Percentiles rank a stretch among this genome's conserved stretches.
Evolutionary conservation across 1,140 invertebrate species (phyloP).

Genomic region (Aporrectodea caliginosa): DNA sequence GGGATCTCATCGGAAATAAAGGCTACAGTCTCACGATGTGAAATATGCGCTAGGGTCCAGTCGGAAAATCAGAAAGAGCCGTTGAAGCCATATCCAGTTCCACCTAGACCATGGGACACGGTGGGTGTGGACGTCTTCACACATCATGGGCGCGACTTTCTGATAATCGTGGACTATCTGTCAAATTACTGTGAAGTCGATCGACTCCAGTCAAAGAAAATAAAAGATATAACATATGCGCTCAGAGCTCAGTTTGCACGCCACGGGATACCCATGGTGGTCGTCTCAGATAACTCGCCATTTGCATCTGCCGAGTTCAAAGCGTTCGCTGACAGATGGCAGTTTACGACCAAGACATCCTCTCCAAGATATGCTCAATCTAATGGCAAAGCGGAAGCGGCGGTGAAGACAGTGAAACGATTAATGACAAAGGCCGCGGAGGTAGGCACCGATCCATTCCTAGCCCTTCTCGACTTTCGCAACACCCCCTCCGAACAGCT

Average conservation of each 20-base stretch:
- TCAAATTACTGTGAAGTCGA: constrained; percentile 16
- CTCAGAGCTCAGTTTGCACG: constrained; percentile 14
- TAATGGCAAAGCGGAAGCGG: constrained; percentile 18
- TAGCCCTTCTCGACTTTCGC: constrained; percentile 30
- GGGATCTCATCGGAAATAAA: not conserved
- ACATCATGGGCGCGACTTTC: not conserved
- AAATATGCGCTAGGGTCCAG: not conserved
- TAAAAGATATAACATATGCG: not conserved
- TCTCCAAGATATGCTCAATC: not conserved
- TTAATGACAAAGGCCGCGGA: constrained; percentile 6
- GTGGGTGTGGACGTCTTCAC: constrained; percentile 22
- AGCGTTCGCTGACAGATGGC: constrained; percentile 1
- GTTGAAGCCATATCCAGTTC: not conserved
- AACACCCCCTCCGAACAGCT: constrained; percentile 27
- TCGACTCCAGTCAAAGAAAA: constrained; percentile 8
- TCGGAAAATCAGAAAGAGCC: not conserved
- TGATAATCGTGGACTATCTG: constrained; percentile 26
- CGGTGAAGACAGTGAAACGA: constrained; percentile 7
- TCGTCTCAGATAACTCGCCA: constrained; percentile 17
- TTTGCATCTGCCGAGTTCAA: not conserved
- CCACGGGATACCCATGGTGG: constrained; percentile 21
- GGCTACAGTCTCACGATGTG: not conserved
- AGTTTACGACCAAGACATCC: not conserved
- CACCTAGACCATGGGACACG: constrained; percentile 20
- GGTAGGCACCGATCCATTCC: constrained; percentile 22